These are phyloP conservation scores for Mesembrinibis cayennensis DNA, from an alignment of 2,113 vertebrate genomes.

Conservation along the genomic window DNA sequence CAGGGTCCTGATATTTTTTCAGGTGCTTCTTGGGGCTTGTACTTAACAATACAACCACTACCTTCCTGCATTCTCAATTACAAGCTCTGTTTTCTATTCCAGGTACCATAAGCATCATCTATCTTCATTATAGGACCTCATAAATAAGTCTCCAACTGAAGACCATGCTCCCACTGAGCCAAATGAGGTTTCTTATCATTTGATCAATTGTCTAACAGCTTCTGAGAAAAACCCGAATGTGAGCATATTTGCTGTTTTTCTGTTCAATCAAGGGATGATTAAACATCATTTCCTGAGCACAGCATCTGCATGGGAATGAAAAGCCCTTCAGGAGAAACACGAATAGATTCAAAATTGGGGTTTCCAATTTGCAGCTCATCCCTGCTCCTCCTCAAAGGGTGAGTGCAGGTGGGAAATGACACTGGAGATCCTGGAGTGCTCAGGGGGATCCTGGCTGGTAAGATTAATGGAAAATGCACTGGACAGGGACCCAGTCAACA, in stretches of 20 bases:
- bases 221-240: not conserved
- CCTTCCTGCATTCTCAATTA: not conserved
- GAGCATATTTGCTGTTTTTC: not conserved
- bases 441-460: not conserved
- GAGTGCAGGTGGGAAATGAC: fast-evolving
- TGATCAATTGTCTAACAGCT: not conserved
- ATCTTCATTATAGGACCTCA: slow-evolving; percentile 32
- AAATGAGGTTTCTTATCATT: not conserved
- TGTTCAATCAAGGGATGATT: slow-evolving; percentile 14
- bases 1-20: not conserved
- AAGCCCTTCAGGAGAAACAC: not conserved
- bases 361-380: not conserved
- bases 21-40: not conserved
- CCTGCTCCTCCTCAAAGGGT: not conserved
- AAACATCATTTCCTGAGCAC: not conserved
- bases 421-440: not conserved
- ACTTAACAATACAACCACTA: not conserved
- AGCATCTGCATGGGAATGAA: not conserved
- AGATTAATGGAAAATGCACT: not conserved
- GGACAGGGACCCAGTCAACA: not conserved
- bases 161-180: not conserved
- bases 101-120: not conserved
- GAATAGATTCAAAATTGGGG: not conserved
- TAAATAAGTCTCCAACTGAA: slow-evolving; percentile 1
- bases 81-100: not conserved